Evolutionary conservation across 2,797 vertebrate genomes (phyloP).

Genomic region (Pelobates cultripes): DNA sequence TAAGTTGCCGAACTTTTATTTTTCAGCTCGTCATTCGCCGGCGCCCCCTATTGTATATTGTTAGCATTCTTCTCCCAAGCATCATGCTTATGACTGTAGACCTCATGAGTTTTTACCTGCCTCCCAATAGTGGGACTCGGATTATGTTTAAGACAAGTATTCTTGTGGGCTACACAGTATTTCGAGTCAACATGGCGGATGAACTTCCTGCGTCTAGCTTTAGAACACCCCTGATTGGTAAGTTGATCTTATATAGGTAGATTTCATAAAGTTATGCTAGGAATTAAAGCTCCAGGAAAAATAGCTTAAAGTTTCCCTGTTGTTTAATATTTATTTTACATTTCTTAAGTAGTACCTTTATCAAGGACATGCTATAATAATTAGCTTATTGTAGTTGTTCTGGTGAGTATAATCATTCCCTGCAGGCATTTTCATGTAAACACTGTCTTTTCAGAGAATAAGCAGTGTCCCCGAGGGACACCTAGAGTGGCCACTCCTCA

Average conservation of each 20-base stretch:
- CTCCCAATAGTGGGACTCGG: constrained; percentile 77
- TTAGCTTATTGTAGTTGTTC: too few species aligned
- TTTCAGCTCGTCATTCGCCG: constrained; percentile 82
- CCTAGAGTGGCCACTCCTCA: too few species aligned
- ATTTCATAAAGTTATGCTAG: not conserved
- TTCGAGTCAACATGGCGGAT: constrained; percentile 81
- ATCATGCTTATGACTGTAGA: constrained; percentile 87
- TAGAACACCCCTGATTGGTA: constrained; percentile 82
- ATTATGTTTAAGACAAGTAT: constrained; percentile 84
- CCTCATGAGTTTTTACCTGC: constrained; percentile 84
- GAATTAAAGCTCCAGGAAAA: too few species aligned
- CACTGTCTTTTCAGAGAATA: too few species aligned
- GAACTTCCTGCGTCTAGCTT: constrained; percentile 75
- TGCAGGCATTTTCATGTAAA: too few species aligned
- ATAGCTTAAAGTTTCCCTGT: not conserved
- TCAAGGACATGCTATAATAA: too few species aligned
- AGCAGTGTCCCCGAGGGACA: too few species aligned
- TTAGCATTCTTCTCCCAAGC: constrained; percentile 78
- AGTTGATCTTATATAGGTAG: constrained; percentile 16
- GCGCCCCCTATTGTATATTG: constrained; percentile 81
- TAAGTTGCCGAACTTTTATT: not conserved
- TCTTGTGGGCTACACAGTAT: constrained; percentile 85
- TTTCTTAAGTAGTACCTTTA: too few species aligned
- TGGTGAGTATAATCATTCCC: too few species aligned
- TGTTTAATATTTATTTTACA: too few species aligned